phyloP scores from a whole-genome alignment of 92 coral and sea anemone species.

The Zoanthus sansibaricus region DNA sequence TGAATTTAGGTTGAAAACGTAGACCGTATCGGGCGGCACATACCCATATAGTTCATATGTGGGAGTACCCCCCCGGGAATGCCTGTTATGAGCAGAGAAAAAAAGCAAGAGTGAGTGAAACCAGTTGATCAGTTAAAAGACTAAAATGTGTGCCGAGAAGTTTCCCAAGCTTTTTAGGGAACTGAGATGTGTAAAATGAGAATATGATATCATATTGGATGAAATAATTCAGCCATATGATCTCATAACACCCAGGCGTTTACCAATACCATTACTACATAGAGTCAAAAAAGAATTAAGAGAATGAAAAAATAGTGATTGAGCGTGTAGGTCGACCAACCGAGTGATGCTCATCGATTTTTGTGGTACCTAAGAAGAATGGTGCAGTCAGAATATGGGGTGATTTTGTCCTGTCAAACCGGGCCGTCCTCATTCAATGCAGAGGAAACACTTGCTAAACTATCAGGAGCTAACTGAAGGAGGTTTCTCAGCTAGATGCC shows the following conservation, averaged over 20 bases:
- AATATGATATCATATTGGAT: not conserved
- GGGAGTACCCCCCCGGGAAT: too few relatives aligned
- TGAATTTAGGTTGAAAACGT: too few relatives aligned
- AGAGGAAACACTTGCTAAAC: conserved; percentile 58
- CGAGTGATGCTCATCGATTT: conserved; percentile 4
- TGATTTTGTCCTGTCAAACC: conserved; percentile 51
- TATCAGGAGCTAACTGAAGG: conserved; percentile 46
- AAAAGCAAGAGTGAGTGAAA: not conserved
- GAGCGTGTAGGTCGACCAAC: conserved; percentile 32
- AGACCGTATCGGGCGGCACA: too few relatives aligned
- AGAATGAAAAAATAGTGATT: conserved; percentile 17
- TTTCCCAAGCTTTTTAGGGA: not conserved
- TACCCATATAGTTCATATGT: too few relatives aligned
- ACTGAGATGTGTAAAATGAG: not conserved
- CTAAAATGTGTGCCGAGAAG: not conserved
- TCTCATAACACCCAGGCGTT: not conserved
- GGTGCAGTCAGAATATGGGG: conserved; percentile 65
- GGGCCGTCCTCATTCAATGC: conserved; percentile 35
- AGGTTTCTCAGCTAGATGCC: conserved; percentile 53
- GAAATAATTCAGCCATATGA: not conserved
- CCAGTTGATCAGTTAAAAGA: conserved; percentile 29
- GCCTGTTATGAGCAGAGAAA: not conserved
- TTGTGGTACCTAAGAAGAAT: conserved; percentile 28
- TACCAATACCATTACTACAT: not conserved
- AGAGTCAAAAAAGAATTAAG: not conserved